Conservation (phyloP, 2,797 vertebrate genomes). For the Buphagus erythrorhynchus region DNA sequence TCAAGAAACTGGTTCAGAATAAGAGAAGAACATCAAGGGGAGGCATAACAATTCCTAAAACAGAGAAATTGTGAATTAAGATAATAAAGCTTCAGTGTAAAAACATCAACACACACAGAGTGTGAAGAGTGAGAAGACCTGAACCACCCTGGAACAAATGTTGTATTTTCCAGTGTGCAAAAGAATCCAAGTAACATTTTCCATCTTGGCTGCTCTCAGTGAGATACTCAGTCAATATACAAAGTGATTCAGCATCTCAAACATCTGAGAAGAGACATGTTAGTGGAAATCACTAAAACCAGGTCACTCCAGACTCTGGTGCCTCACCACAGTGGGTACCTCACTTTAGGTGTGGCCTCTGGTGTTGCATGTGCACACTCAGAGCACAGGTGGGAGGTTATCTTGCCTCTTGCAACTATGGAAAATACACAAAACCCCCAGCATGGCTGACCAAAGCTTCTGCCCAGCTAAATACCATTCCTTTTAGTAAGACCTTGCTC, state of each 20-base stretch:
- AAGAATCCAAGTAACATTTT: slow-evolving; percentile 10
- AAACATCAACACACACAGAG: neutral
- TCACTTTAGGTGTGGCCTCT: neutral
- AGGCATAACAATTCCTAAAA: neutral
- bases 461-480: neutral
- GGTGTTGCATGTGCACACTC: neutral
- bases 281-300: neutral
- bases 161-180: neutral
- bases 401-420: neutral
- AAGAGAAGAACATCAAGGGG: neutral
- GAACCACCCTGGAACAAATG: neutral
- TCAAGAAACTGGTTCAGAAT: neutral
- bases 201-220: neutral
- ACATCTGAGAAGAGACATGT: neutral
- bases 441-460: neutral
- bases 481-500: neutral
- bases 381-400: neutral
- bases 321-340: neutral
- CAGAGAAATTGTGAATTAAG: neutral
- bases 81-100: neutral
- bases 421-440: neutral
- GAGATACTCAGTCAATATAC: neutral
- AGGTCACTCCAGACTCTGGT: neutral
- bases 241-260: neutral
- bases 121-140: neutral